Percentiles rank a stretch among this genome's conserved stretches.
phyloP scores from a whole-genome alignment of 2,797 vertebrate genomes.

The Myotis myotis region DNA sequence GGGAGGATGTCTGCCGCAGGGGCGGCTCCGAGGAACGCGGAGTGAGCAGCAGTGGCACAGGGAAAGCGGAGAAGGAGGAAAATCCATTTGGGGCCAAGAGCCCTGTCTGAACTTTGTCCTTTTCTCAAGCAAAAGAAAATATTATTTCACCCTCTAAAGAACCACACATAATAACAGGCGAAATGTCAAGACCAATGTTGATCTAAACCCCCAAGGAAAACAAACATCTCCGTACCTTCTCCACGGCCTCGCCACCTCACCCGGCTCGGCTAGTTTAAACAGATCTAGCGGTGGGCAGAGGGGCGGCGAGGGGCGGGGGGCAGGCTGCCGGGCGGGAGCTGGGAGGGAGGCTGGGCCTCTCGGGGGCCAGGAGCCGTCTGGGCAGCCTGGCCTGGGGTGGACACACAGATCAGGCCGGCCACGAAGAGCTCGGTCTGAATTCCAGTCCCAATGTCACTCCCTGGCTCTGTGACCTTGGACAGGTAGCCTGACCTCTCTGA shows the following conservation, averaged over 20 bases:
- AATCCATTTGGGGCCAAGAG: slow-evolving; percentile 84
- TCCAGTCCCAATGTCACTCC: neutral
- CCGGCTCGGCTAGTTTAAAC: slow-evolving; percentile 84
- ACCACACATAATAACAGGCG: slow-evolving; percentile 88
- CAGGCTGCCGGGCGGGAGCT: neutral
- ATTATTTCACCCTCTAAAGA: slow-evolving; percentile 90
- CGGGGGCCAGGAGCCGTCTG: neutral
- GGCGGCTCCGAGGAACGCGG: neutral
- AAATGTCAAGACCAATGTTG: slow-evolving; percentile 89
- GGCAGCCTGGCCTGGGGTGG: neutral
- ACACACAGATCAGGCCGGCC: neutral
- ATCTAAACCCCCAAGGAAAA: slow-evolving; percentile 89
- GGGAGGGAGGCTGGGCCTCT: neutral
- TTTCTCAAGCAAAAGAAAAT: slow-evolving; percentile 90
- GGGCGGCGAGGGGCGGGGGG: slow-evolving; percentile 21
- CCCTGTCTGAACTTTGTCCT: slow-evolving; percentile 87
- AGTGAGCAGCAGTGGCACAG: neutral
- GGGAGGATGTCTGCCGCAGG: neutral
- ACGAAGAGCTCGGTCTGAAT: neutral
- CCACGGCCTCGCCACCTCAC: slow-evolving; percentile 83
- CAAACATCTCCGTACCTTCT: slow-evolving; percentile 87
- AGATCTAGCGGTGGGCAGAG: slow-evolving; percentile 78
- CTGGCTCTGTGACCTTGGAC: slow-evolving; percentile 54
- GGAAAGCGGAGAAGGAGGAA: slow-evolving; percentile 73
- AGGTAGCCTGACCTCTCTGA: slow-evolving; percentile 47